Percentiles rank a stretch among this genome's conserved stretches.
Conservation (phyloP, 2,888 invertebrate species). For the Tachina lurida region DNA sequence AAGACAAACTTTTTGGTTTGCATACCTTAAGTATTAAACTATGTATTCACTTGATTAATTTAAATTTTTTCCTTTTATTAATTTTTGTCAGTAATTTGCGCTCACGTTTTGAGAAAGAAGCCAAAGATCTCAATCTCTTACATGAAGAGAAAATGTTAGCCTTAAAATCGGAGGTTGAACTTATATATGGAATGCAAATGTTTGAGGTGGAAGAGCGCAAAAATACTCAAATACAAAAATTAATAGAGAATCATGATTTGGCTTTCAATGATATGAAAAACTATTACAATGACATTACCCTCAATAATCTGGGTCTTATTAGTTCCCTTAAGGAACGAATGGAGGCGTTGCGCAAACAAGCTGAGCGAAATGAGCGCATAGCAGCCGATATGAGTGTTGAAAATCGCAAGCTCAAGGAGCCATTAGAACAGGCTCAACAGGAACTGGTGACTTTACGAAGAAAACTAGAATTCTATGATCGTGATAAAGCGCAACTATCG, state of each 20-base stretch:
- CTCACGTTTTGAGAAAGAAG: constrained; percentile 87
- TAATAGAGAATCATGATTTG: constrained; percentile 92
- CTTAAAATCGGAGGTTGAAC: constrained; percentile 88
- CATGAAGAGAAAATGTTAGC: constrained; percentile 87
- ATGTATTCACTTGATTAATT: no score
- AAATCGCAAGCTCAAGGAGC: constrained; percentile 89
- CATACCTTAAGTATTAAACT: no score
- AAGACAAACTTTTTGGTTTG: no score
- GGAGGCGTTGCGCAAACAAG: constrained; percentile 89
- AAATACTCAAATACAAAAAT: constrained; percentile 91
- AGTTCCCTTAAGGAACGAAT: constrained; percentile 94
- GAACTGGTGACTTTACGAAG: constrained; percentile 89
- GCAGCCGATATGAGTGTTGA: constrained; percentile 85
- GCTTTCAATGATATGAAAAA: constrained; percentile 95
- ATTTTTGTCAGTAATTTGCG: constrained; percentile 76
- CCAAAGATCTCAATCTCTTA: constrained; percentile 85
- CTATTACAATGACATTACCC: constrained; percentile 97
- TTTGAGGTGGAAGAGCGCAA: constrained; percentile 96
- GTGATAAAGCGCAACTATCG: constrained; percentile 90
- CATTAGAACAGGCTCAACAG: constrained; percentile 87
- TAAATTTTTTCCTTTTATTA: no score
- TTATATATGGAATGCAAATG: constrained; percentile 91
- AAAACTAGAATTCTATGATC: constrained; percentile 92
- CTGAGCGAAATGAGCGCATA: constrained; percentile 90
- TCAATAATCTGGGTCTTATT: constrained; percentile 95